Conservation (phyloP, 2,797 vertebrate species). For the Miichthys miiuy region DNA sequence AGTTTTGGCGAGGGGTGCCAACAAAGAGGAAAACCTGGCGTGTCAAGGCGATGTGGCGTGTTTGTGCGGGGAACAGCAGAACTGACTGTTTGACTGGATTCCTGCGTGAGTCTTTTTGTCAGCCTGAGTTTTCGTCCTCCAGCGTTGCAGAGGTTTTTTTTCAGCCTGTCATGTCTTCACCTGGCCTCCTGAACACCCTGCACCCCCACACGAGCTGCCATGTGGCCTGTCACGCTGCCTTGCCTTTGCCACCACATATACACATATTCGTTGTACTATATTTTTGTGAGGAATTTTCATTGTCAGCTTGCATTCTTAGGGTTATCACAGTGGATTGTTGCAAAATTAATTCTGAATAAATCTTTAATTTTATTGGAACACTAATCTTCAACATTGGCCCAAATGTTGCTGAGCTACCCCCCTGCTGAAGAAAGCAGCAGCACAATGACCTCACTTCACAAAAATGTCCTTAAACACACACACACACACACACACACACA, state of each 20-base stretch:
- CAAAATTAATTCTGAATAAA: no score
- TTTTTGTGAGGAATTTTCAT: slow-evolving; percentile 6
- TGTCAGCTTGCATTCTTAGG: not conserved
- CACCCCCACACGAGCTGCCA: slow-evolving; percentile 44
- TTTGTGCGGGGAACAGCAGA: slow-evolving; percentile 69
- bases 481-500: slow-evolving; percentile 14
- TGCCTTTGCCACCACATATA: slow-evolving; percentile 39
- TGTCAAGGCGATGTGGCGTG: slow-evolving; percentile 61
- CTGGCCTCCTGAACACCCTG: slow-evolving; percentile 55
- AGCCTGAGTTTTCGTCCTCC: slow-evolving; percentile 78
- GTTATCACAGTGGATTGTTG: not conserved
- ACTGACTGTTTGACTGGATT: slow-evolving; percentile 74
- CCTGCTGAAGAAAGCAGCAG: not conserved
- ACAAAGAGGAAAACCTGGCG: slow-evolving; percentile 60
- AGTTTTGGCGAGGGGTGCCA: slow-evolving; percentile 49
- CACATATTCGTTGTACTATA: not conserved
- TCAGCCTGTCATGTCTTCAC: slow-evolving; percentile 77
- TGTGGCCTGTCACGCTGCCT: slow-evolving; percentile 72
- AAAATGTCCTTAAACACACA: slow-evolving; percentile 33
- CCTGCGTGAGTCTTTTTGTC: slow-evolving; percentile 85
- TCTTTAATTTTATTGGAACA: not conserved
- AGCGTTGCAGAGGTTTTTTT: slow-evolving; percentile 65
- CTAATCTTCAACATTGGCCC: not conserved
- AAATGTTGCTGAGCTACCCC: not conserved
- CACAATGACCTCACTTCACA: slow-evolving; percentile 51